Conservation (phyloP, 2,888 invertebrate species). For the Bembecia ichneumoniformis region DNA sequence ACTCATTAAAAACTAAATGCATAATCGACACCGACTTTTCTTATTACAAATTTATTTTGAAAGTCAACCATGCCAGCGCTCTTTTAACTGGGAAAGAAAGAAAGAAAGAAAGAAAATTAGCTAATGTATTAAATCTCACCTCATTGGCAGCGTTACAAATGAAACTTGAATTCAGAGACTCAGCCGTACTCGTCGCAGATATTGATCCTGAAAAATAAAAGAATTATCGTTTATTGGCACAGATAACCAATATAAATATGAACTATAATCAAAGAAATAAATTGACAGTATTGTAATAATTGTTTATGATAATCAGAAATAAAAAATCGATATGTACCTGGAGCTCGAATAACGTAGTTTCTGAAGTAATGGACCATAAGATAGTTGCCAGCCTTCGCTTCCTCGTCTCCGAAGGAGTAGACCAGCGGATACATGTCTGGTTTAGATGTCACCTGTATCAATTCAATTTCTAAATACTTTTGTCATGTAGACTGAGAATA, state of each 20-base stretch:
- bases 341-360: constrained; percentile 80
- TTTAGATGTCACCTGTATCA: constrained; percentile 82
- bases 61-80: too few species aligned
- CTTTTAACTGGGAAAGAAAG: too few species aligned
- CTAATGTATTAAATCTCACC: constrained; percentile 35
- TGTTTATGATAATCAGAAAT: too few species aligned
- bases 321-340: constrained; percentile 47
- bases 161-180: constrained; percentile 89
- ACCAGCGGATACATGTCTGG: constrained; percentile 89
- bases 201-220: constrained; percentile 73
- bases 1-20: too few species aligned
- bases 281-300: too few species aligned
- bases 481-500: not conserved
- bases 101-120: too few species aligned
- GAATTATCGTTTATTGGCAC: not conserved
- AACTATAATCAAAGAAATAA: too few species aligned
- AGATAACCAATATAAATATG: not conserved
- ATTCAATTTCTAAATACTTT: not conserved
- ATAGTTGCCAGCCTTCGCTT: constrained; percentile 80
- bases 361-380: constrained; percentile 89
- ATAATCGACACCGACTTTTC: too few species aligned
- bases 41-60: too few species aligned
- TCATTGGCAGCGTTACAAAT: constrained; percentile 89
- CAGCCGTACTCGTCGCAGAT: constrained; percentile 88
- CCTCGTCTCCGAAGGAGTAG: constrained; percentile 82